Conservation (phyloP, 2,113 vertebrate genomes). For the Hiodon tergisus region DNA sequence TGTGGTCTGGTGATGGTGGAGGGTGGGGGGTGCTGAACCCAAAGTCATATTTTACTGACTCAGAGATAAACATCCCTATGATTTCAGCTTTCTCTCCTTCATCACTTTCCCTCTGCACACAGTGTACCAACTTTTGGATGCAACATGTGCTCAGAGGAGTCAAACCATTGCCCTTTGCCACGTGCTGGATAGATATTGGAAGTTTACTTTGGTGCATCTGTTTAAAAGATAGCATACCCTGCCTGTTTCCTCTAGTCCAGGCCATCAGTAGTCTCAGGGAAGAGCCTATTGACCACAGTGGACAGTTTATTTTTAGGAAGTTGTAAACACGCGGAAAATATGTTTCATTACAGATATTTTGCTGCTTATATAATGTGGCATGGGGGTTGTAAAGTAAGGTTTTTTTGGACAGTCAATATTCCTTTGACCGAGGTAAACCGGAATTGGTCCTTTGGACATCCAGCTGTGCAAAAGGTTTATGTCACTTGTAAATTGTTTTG, state of each 20-base stretch:
- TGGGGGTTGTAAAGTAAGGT: neutral
- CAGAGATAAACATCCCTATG: constrained; percentile 20
- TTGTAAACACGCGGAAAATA: constrained; percentile 6
- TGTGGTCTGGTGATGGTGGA: neutral
- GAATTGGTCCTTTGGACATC: neutral
- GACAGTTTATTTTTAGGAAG: neutral
- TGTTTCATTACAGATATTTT: constrained; percentile 10
- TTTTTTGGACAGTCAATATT: neutral
- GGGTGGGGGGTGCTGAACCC: neutral
- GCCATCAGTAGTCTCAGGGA: neutral
- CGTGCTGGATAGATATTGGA: neutral
- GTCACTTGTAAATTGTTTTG: neutral
- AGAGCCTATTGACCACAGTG: neutral
- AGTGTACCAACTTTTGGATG: constrained; percentile 11
- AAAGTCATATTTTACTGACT: neutral
- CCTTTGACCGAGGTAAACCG: neutral
- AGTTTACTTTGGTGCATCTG: constrained; percentile 24
- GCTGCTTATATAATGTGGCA: neutral
- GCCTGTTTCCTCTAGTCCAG: neutral
- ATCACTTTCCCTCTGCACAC: constrained; percentile 22
- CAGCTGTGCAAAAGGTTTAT: constrained; percentile 6
- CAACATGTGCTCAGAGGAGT: neutral
- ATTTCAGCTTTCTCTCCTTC: constrained; percentile 3
- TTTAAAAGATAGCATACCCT: neutral
- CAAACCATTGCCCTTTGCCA: neutral